Evolutionary conservation across 2,113 vertebrate genomes (phyloP).

Genomic region (Vulpes ferrilata): DNA sequence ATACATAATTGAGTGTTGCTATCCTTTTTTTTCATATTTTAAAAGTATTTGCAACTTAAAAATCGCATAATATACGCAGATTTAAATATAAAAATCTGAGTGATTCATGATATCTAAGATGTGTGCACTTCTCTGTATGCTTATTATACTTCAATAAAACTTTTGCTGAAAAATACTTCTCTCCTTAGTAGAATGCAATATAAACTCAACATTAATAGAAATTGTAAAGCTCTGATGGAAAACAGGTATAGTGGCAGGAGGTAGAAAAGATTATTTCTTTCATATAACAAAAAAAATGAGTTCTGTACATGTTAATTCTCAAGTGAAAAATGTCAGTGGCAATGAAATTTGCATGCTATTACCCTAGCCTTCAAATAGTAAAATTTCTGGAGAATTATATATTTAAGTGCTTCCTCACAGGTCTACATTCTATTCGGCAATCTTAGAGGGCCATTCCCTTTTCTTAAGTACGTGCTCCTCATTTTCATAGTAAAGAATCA

Average conservation of each 20-base stretch:
- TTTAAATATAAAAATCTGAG: not conserved
- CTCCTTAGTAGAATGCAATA: not conserved
- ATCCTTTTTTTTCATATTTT: not conserved
- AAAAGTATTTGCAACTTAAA: not conserved
- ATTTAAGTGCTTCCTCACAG: not conserved
- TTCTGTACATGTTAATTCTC: conserved; percentile 1
- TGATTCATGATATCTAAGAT: not conserved
- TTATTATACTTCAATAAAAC: not conserved
- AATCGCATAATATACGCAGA: not conserved
- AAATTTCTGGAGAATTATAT: not conserved
- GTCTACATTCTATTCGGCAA: not conserved
- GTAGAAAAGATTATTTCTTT: not conserved
- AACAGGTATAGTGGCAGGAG: not conserved
- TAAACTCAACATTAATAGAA: not conserved
- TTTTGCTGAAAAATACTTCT: not conserved
- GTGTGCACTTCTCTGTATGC: not conserved
- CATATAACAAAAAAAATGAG: not conserved
- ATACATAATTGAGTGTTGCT: not conserved
- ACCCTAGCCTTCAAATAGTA: not conserved
- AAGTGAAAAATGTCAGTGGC: not conserved
- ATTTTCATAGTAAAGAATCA: not conserved
- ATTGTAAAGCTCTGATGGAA: not conserved
- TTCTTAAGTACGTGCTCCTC: not conserved
- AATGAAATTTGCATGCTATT: not conserved
- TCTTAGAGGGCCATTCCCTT: not conserved